Conservation (phyloP, 2,113 vertebrate species). For the Mus spicilegus region DNA sequence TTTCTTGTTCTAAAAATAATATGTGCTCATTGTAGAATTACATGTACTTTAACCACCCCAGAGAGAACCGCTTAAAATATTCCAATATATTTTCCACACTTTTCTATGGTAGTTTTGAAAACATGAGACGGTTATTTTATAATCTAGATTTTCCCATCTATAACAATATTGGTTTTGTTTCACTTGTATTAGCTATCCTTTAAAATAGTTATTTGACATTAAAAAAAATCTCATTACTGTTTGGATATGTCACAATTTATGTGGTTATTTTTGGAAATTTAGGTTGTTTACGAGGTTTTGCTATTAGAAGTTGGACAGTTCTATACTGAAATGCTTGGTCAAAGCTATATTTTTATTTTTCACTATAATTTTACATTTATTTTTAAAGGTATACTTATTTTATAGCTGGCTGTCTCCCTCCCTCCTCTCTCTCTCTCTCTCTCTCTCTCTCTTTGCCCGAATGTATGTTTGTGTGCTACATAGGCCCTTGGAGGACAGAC, state of each 20-base stretch:
- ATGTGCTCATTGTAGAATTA: conserved; percentile 42
- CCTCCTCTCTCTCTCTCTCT: no score
- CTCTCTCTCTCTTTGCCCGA: not conserved
- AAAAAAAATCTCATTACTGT: conserved; percentile 15
- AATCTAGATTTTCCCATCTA: conserved; percentile 19
- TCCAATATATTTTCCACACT: not conserved
- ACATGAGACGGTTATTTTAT: conserved; percentile 21
- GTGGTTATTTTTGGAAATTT: conserved; percentile 41
- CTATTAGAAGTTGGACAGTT: not conserved
- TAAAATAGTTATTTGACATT: conserved; percentile 22
- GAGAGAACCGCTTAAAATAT: conserved; percentile 12
- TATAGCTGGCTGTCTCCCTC: no score
- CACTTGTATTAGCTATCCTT: not conserved
- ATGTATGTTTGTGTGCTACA: not conserved
- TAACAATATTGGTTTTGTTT: conserved; percentile 34
- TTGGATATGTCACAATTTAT: conserved; percentile 44
- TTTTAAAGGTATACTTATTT: not conserved
- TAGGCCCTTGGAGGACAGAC: not conserved
- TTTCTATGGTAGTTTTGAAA: conserved; percentile 1
- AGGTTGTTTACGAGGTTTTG: conserved; percentile 28
- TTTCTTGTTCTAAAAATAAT: conserved; percentile 59
- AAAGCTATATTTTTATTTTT: not conserved
- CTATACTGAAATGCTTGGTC: not conserved
- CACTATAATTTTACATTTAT: not conserved
- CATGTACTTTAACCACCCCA: conserved; percentile 23